Evolutionary conservation across 2,888 invertebrate species (phyloP), one percentile per base, ranked within the genome.

Genomic region (Caenorhabditis doughertyi): DNA sequence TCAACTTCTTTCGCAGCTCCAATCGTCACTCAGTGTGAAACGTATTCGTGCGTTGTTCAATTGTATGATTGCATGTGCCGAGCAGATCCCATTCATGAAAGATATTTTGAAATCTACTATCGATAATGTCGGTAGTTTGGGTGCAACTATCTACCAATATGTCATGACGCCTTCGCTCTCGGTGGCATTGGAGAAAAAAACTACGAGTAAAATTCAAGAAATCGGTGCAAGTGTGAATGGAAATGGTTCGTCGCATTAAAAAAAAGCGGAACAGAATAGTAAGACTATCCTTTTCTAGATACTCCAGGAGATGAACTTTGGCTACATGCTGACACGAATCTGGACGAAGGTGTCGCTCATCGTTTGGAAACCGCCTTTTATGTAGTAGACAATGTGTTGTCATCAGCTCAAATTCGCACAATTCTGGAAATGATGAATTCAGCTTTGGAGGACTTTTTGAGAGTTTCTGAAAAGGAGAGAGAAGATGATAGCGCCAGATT

Each of bases 401-500:
- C 55, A 13, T 32, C 51, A 23, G 27, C 58, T 9, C 77, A 53
- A 25, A 23, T 39, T 3, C 60, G 77, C 0, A 60, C 77, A 2
- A 60, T 79, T 5, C 23, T 83, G 64, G 83, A 79, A 27, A 68
- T 83, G 72, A 53, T 83, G 39, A 47, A 51, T 23, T 16, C 47
- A 0, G 83, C 74, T 5, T 32, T 83, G 13, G 71, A 79, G 0
- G 74, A 79, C 7, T 79, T 70, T 47, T 23, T 79, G 47, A 71
- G 62, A 32, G 60, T 56, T 53, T 64, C 71, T 21, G 71, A 79
- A 25, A 71, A 79, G 29, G 71, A 79, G 21, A 25, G 68, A 39
- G 79, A 76, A 27, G 71, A 79, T 42, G 77, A 60, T 65, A 11
- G 11, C 0, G 68, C 74, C 3, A 44, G 83, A 76, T 58, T 71